Conservation (phyloP, 2,113 vertebrate genomes). For the Menura novaehollandiae region DNA sequence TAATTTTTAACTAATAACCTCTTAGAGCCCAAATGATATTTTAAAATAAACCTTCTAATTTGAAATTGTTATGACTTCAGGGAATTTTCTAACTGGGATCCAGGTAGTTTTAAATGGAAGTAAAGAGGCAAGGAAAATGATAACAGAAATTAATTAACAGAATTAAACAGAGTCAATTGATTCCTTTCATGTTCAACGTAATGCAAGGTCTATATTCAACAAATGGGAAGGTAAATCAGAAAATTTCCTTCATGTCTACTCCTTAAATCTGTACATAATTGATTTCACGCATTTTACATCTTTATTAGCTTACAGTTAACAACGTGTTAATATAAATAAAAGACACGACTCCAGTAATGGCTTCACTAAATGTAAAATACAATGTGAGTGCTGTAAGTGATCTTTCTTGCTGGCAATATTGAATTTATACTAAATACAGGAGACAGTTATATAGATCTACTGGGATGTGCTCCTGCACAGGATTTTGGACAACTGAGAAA, state of each 20-base stretch:
- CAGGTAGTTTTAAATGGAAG: neutral
- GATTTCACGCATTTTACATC: conserved; percentile 1
- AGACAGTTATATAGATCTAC: neutral
- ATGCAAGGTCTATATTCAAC: neutral
- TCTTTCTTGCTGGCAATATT: neutral
- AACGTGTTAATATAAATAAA: conserved; percentile 1
- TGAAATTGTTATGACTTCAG: neutral
- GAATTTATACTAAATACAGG: neutral
- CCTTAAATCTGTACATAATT: conserved; percentile 9
- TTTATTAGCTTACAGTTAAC: conserved; percentile 5
- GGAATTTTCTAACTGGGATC: neutral
- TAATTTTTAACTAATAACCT: neutral
- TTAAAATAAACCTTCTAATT: conserved; percentile 1
- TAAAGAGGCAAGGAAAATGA: neutral
- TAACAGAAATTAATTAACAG: neutral
- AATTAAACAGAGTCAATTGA: conserved; percentile 6
- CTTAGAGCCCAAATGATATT: neutral
- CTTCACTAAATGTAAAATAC: conserved; percentile 1
- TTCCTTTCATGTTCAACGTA: neutral
- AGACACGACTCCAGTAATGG: neutral
- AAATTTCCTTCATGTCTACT: neutral
- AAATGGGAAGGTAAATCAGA: neutral
- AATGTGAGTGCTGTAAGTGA: neutral
- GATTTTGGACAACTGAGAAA: neutral
- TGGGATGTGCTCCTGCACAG: neutral